phyloP scores from a whole-genome alignment of 1,140 invertebrate species.

The Temnothorax longispinosus region DNA sequence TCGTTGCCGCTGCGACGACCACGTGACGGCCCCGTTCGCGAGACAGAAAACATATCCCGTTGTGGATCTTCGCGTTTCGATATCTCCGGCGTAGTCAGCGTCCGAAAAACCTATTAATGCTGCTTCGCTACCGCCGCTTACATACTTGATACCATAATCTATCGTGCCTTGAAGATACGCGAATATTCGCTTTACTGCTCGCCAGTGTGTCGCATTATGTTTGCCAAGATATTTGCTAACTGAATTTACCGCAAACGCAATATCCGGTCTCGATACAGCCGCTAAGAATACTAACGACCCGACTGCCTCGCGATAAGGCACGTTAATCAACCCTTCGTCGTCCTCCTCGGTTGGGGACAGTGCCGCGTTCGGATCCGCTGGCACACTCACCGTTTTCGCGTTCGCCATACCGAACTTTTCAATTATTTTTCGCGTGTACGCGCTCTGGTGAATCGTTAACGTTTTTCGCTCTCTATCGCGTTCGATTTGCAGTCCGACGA shows the following conservation, averaged over 20 bases:
- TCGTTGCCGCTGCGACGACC: conserved; percentile 19
- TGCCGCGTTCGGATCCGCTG: conserved; percentile 50
- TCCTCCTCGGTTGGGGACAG: conserved; percentile 58
- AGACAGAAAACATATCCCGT: conserved; percentile 41
- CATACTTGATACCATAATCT: conserved; percentile 10
- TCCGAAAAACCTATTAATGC: conserved; percentile 32
- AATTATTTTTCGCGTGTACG: conserved; percentile 38
- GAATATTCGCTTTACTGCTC: conserved; percentile 65
- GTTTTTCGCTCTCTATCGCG: not conserved
- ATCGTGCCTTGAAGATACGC: conserved; percentile 45
- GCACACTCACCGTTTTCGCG: conserved; percentile 39
- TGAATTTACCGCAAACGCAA: conserved; percentile 49
- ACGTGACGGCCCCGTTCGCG: not conserved
- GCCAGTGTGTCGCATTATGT: conserved; percentile 35
- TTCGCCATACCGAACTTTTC: conserved; percentile 40
- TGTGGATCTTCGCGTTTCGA: conserved; percentile 33
- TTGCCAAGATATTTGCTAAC: conserved; percentile 53
- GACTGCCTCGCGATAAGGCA: conserved; percentile 62
- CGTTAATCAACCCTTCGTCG: not conserved
- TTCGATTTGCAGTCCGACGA: conserved; percentile 56
- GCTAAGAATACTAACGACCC: conserved; percentile 57
- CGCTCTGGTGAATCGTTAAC: conserved; percentile 31
- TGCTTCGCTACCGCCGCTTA: not conserved
- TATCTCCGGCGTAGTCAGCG: conserved; percentile 39
- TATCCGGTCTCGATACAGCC: conserved; percentile 59